These are phyloP conservation scores for Eurystomus gularis DNA, from an alignment of 2,113 vertebrate genomes.

Conservation along the genomic window DNA sequence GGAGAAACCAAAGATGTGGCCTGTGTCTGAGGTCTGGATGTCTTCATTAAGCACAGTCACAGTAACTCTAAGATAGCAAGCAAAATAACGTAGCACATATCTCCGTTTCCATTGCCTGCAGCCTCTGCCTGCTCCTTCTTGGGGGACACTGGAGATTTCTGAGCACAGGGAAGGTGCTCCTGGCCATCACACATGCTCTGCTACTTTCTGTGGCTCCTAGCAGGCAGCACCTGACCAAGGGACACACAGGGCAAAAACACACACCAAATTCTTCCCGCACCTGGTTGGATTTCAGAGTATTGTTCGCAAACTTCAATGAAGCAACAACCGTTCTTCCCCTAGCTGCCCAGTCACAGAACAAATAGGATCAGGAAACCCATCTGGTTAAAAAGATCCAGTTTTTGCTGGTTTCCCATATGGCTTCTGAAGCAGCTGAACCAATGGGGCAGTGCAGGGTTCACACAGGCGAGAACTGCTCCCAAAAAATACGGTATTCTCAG, in stretches of 20 bases:
- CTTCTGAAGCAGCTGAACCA: neutral
- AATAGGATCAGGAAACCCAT: neutral
- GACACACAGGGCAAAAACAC: neutral
- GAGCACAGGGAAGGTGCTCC: neutral
- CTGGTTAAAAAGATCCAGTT: neutral
- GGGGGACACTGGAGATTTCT: neutral
- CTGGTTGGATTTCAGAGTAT: neutral
- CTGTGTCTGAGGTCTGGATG: neutral
- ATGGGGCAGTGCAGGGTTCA: neutral
- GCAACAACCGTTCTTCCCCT: neutral
- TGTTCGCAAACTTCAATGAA: neutral
- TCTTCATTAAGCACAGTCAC: neutral
- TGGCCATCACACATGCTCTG: fast-evolving
- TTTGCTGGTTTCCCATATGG: neutral
- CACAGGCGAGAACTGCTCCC: neutral
- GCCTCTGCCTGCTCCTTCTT: neutral
- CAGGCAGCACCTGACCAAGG: neutral
- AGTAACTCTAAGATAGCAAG: neutral
- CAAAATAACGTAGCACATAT: neutral
- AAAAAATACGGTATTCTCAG: neutral
- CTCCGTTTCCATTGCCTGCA: neutral
- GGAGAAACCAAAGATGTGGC: neutral
- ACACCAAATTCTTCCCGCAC: neutral
- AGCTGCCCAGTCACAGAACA: neutral
- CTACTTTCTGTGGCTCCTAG: neutral